Conservation (phyloP, 2,888 invertebrate species). For the Luperina nickerlii region DNA sequence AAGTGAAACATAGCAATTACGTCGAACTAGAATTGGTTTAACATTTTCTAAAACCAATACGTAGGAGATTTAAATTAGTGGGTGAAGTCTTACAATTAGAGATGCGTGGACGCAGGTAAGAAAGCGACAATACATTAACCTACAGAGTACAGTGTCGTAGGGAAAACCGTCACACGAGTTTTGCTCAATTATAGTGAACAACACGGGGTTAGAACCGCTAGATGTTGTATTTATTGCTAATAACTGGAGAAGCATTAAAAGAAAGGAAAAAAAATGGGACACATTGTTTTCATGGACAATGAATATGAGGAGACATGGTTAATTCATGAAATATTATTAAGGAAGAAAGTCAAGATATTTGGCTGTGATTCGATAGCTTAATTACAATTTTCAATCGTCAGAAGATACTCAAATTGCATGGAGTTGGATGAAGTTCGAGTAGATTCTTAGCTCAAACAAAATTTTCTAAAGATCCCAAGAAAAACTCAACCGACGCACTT, state of each 20-base stretch:
- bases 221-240: slow-evolving; percentile 57
- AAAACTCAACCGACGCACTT: slow-evolving; percentile 15
- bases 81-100: slow-evolving; percentile 87
- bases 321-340: neutral
- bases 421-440: neutral
- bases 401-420: neutral
- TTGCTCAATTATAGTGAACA: slow-evolving; percentile 84
- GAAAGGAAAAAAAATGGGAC: neutral
- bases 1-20: slow-evolving; percentile 75
- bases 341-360: neutral
- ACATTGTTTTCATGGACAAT: neutral
- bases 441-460: neutral
- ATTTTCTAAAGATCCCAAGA: slow-evolving; percentile 12
- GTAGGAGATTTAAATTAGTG: slow-evolving; percentile 84
- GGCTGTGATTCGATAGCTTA: neutral
- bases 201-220: slow-evolving; percentile 68
- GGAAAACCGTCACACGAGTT: slow-evolving; percentile 88
- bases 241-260: slow-evolving; percentile 9
- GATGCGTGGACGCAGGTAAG: slow-evolving; percentile 85
- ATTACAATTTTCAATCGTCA: neutral
- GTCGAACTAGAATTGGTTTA: slow-evolving; percentile 71
- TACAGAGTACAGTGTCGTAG: slow-evolving; percentile 83
- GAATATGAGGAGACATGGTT: neutral
- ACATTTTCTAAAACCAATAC: slow-evolving; percentile 80
- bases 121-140: slow-evolving; percentile 88